Evolutionary conservation across 2,797 vertebrate species (phyloP), one percentile per base, ranked within the genome.

Genomic region (Garrulus glandarius): DNA sequence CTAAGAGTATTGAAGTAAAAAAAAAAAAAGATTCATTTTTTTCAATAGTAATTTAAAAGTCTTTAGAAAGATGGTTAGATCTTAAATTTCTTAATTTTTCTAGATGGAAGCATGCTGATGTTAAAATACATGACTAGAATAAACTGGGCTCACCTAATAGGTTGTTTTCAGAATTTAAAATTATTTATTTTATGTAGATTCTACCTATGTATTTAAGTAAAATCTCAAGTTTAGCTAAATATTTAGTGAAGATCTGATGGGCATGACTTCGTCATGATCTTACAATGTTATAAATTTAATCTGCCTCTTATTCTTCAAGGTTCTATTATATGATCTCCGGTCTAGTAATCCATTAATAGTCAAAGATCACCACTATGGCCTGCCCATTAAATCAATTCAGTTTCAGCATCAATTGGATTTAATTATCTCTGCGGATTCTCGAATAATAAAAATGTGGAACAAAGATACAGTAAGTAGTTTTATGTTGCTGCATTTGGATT

Each of bases 391-490:
- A 93, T 99, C 99, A 1, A 59, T 99, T 82, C 98, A 98, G 96
- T 99, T 99, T 98, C 99, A 99, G 18, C 72, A 95, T 37, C 98
- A 98, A 3, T 93, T 99, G 96, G 99, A 99, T 96, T 98, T 99
- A 89, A 98, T 99, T 77, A 96, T 99, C 92, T 99, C 99, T 12
- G 98, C 99, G 1, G 99, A 99, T 97, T 99, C 99, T 41, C 98
- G 99, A 96, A 99, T 99, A 85, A 98, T 99, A 93, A 99, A 99
- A 97, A 98, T 99, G 95, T 99, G 99, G 99, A 99, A 99, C 97
- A 99, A 98, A 98, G 98, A 99, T 94, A 99, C 97, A 1, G 99
- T 99, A 98, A 97, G 98, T 96, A 17, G 12, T 49, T 69, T 74
- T 64, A n/a, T 75, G 32, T 78, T 79, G 61, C 63, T 44, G 16